Base-by-base conservation (phyloP, 2,888 invertebrate species). In the Imbricaverruca yamaguchii region DNA sequence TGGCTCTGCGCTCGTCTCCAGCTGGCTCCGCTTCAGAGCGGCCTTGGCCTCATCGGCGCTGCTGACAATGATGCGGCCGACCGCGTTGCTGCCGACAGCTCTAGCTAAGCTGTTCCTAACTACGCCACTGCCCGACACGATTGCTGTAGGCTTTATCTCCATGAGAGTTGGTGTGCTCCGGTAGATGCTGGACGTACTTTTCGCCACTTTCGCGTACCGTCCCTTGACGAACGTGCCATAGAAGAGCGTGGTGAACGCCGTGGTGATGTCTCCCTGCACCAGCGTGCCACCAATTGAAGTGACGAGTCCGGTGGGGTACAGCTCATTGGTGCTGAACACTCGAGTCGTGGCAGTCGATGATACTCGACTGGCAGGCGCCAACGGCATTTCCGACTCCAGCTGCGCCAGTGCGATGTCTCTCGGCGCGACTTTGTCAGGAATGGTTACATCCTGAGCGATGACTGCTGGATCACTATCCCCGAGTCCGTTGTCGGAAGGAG, bases 151-250 rank as follows among this genome's bases (percentile, higher is more conserved):
- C 57, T 57, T 11, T 7, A 21, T 8, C 10, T 9, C 18, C 21
- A 18, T 18, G 9, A 82, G 65, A 13, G 83, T 81, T 65, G 89
- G 88, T 6, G 89, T 88, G 15, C 87, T 83, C 84, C 85, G 83
- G 81, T 86, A 88, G 15, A 89, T 88, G 82, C 89, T 89, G 0
- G 90, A 89, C 7, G 89, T 89, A 2, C 90, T 89, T 83, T 90
- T 89, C 80, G 89, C 88, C 39, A 90, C 86, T 84, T 90, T 89
- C 2, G 89, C 89, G 82, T 90, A 90, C 83, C 89, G 88, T 0
- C 87, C 89, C 57, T 89, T 88, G 21, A 89, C 86, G 61, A 88
- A 88, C 0, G 90, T 90, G 10, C 90, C 90, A 82, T 89, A 89
- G 80, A 90, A 88, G n/a, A 88, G 86, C 13, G 89, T 90, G 74